Conservation (phyloP, 2,113 vertebrate species). For the Phycodurus eques region DNA sequence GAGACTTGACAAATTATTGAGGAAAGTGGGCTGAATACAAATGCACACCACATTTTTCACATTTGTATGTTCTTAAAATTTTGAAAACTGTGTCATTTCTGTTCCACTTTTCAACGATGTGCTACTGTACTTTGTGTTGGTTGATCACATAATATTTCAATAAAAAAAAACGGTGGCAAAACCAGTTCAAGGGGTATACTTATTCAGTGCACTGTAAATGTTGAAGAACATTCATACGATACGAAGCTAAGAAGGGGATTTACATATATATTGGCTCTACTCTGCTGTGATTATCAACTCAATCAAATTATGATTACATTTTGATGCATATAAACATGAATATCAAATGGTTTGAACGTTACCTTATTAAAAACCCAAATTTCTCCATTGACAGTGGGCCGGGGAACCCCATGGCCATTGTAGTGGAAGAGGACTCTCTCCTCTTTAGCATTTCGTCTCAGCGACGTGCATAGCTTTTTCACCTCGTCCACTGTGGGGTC, state of each 20-base stretch:
- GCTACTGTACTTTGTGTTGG: no score
- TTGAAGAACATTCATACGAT: not conserved
- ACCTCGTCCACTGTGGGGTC: conserved; percentile 98
- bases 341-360: not conserved
- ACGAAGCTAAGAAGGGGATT: not conserved
- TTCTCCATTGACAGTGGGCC: conserved; percentile 95
- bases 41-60: no score
- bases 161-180: no score
- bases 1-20: no score
- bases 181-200: no score
- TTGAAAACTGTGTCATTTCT: no score
- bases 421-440: conserved; percentile 97
- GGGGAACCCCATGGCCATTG: conserved; percentile 96
- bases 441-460: conserved; percentile 95
- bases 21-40: no score
- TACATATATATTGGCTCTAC: not conserved
- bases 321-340: not conserved
- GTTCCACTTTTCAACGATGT: no score
- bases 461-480: conserved; percentile 94
- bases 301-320: conserved; percentile 4
- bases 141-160: no score
- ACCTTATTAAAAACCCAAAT: conserved; percentile 99
- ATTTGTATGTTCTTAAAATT: no score
- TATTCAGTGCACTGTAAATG: not conserved
- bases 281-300: not conserved